Evolutionary conservation across 2,797 vertebrate genomes (phyloP).

Genomic region (Setipinna tenuifilis): DNA sequence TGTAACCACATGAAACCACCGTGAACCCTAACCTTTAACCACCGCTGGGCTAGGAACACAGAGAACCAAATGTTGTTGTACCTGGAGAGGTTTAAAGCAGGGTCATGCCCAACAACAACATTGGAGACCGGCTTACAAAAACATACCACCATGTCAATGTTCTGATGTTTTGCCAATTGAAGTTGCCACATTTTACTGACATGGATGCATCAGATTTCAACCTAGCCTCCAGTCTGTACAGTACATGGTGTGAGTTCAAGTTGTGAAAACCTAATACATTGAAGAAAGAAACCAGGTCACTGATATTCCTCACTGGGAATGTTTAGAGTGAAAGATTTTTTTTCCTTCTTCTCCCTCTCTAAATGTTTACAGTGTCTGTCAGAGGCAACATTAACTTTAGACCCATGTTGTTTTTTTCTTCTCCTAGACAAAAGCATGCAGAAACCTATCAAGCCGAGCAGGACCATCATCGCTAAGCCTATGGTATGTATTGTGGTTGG

Average conservation of each 20-base stretch:
- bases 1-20: not conserved
- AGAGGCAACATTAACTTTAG: not conserved
- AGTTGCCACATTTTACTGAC: not conserved
- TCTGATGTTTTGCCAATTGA: not conserved
- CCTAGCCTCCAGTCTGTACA: not conserved
- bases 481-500: conserved; percentile 53
- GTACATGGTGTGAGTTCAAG: not conserved
- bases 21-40: not conserved
- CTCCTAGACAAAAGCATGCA: conserved; percentile 66
- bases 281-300: not conserved
- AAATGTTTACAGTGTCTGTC: not conserved
- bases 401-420: conserved; percentile 1
- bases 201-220: not conserved
- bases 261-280: not conserved
- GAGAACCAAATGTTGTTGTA: not conserved
- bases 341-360: not conserved
- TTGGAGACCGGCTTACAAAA: not conserved
- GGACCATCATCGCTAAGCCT: conserved; percentile 50
- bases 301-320: not conserved
- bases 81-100: conserved; percentile 12
- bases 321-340: not conserved
- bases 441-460: conserved; percentile 59
- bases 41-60: not conserved
- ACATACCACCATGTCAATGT: not conserved
- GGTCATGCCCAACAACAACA: conserved; percentile 6